Evolutionary conservation across 2,888 invertebrate species (phyloP).

Genomic region (Adelphocoris suturalis): DNA sequence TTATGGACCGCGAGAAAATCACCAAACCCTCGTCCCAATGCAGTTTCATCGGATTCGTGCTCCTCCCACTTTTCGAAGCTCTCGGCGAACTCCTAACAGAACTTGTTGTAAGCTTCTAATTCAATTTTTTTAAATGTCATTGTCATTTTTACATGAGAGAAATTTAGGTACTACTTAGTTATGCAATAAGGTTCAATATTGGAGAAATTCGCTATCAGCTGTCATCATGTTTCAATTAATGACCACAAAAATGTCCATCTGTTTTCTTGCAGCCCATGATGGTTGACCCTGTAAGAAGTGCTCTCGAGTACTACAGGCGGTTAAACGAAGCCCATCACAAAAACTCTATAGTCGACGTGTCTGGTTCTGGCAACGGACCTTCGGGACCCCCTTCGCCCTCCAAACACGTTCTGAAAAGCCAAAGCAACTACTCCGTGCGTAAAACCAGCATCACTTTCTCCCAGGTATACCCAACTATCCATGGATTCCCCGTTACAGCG

Average conservation of each 20-base stretch:
- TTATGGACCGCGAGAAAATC: conserved; percentile 92
- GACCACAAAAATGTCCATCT: too few relatives aligned
- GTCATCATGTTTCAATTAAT: too few relatives aligned
- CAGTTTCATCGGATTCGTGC: conserved; percentile 89
- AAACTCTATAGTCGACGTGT: conserved; percentile 80
- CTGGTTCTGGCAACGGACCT: conserved; percentile 56
- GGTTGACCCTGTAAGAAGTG: conserved; percentile 83
- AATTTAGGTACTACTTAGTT: too few relatives aligned
- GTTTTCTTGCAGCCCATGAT: conserved; percentile 80
- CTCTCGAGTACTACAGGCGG: conserved; percentile 83
- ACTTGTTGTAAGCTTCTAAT: conserved; percentile 81
- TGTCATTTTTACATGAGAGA: too few relatives aligned
- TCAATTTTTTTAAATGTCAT: background rate
- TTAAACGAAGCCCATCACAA: conserved; percentile 83
- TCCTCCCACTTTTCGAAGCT: conserved; percentile 89
- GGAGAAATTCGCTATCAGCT: too few relatives aligned
- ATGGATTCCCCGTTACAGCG: background rate
- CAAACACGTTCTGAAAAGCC: conserved; percentile 77
- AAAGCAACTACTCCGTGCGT: conserved; percentile 77
- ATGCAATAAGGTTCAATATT: too few relatives aligned
- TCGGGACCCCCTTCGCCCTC: conserved; percentile 74
- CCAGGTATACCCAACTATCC: conserved; percentile 73
- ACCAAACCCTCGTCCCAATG: conserved; percentile 91
- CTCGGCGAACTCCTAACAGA: conserved; percentile 87
- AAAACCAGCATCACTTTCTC: conserved; percentile 75